Conservation (phyloP, 1,140 invertebrate genomes). For the Agrypnia vestita region DNA sequence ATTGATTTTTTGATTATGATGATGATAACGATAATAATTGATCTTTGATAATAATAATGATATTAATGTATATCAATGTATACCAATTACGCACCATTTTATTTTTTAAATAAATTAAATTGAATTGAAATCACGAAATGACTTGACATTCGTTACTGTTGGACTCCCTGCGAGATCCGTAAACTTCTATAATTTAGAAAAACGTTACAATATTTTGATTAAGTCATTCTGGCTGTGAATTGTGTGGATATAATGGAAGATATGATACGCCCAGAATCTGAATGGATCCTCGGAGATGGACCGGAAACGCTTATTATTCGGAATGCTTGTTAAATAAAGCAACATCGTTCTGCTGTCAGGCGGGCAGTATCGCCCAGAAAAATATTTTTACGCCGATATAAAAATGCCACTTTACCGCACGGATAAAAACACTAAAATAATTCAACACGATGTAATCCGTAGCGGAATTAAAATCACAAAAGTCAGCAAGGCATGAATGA, state of each 20-base stretch:
- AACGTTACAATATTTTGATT: too few relatives aligned
- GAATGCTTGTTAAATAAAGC: conserved; percentile 58
- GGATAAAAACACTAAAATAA: conserved; percentile 2
- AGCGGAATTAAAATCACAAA: neutral
- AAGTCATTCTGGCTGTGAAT: neutral
- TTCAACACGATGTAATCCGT: neutral
- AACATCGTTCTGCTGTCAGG: conserved; percentile 52
- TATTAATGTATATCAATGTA: too few relatives aligned
- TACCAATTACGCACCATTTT: too few relatives aligned
- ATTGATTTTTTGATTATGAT: too few relatives aligned
- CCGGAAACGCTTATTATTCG: conserved; percentile 60
- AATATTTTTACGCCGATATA: conserved; percentile 5
- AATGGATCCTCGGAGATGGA: too few relatives aligned
- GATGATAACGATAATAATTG: too few relatives aligned
- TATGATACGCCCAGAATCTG: conserved; percentile 40
- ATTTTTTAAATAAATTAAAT: too few relatives aligned
- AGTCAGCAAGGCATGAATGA: conserved; percentile 9
- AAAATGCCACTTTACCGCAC: conserved; percentile 8
- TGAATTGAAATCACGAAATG: too few relatives aligned
- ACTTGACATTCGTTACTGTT: too few relatives aligned
- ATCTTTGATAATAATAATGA: too few relatives aligned
- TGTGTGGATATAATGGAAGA: conserved; percentile 35
- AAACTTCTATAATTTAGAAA: too few relatives aligned
- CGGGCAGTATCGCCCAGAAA: neutral
- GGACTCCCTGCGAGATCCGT: too few relatives aligned